These are phyloP conservation scores for Xerus inauris DNA, from an alignment of 2,113 vertebrate genomes.

Conservation along the genomic window DNA sequence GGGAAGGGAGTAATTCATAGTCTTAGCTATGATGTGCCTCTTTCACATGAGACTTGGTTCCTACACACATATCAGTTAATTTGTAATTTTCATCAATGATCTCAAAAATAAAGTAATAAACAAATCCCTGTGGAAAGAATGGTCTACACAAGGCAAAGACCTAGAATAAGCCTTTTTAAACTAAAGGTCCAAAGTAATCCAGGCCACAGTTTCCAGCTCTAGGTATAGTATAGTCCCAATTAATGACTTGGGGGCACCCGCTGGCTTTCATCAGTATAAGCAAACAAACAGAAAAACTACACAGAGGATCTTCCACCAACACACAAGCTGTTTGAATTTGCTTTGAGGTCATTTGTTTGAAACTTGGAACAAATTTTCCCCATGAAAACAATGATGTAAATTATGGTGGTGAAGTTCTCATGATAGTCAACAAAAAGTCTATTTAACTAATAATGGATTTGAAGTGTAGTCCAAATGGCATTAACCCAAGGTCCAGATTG, in stretches of 20 bases:
- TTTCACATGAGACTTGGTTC: background rate
- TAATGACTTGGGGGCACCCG: slow-evolving; percentile 10
- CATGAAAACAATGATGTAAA: slow-evolving; percentile 25
- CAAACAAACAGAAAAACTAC: background rate
- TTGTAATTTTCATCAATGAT: background rate
- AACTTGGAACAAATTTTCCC: background rate
- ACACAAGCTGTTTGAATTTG: slow-evolving; percentile 31
- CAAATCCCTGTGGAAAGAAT: background rate
- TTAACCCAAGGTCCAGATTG: background rate
- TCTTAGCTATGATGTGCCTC: background rate
- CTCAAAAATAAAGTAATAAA: slow-evolving; percentile 44
- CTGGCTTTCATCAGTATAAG: slow-evolving; percentile 11
- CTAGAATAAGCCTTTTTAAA: slow-evolving; percentile 19
- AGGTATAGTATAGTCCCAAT: background rate
- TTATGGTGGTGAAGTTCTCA: slow-evolving; percentile 15
- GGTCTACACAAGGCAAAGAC: background rate
- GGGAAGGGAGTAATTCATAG: background rate
- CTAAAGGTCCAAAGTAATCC: slow-evolving; percentile 8
- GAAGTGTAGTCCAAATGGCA: background rate
- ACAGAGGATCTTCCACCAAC: background rate
- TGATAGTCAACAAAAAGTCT: background rate
- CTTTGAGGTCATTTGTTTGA: slow-evolving; percentile 51
- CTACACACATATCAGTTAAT: background rate
- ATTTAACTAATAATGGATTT: background rate
- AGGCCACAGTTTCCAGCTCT: slow-evolving; percentile 7